Evolutionary conservation across 1,140 invertebrate genomes (phyloP).

Genomic region (Calliphora vicina): DNA sequence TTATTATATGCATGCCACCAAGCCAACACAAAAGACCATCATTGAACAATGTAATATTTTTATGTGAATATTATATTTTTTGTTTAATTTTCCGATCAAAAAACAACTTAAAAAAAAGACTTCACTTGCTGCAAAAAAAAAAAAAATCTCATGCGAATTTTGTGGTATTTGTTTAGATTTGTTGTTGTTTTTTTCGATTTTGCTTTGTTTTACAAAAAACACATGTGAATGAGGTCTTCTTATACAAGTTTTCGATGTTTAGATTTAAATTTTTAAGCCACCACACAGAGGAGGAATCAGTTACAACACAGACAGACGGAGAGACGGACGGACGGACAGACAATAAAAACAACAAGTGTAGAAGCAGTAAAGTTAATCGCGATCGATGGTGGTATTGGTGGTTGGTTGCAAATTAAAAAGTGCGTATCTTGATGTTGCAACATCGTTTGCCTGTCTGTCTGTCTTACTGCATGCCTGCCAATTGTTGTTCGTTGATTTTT

Average conservation of each 20-base stretch:
- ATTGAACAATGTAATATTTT: background rate
- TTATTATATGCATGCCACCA: too few species aligned
- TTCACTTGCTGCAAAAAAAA: background rate
- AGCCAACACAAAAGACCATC: background rate
- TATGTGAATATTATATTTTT: background rate
- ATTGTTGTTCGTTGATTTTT: too few species aligned
- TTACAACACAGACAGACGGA: too few species aligned
- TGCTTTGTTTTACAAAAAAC: background rate
- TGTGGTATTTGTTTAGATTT: background rate
- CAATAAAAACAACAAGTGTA: too few species aligned
- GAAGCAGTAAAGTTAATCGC: too few species aligned
- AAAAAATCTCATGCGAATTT: background rate
- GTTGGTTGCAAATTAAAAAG: background rate
- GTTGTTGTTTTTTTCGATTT: background rate
- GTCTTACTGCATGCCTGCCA: too few species aligned
- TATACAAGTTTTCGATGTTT: background rate
- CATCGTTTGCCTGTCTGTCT: background rate
- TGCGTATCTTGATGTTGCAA: conserved; percentile 22
- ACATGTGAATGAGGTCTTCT: conserved; percentile 20
- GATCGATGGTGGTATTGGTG: background rate
- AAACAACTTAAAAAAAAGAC: background rate
- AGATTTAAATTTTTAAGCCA: too few species aligned
- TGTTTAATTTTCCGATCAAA: too few species aligned
- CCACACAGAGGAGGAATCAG: too few species aligned
- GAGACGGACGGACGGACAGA: too few species aligned